Conservation (phyloP, 2,888 invertebrate genomes). For the Pristionchus entomophagus region DNA sequence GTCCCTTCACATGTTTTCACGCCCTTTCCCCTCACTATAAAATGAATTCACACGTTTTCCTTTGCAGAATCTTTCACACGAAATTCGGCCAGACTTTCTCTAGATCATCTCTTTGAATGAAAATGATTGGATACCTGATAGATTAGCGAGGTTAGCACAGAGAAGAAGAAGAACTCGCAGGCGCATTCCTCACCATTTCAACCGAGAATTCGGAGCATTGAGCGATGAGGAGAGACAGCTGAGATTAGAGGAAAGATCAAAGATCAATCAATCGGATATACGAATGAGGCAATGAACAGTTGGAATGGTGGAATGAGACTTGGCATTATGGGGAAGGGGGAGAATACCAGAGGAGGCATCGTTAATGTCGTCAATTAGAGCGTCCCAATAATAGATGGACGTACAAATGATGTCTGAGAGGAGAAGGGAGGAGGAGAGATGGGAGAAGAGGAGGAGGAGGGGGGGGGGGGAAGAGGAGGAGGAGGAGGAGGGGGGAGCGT, state of each 20-base stretch:
- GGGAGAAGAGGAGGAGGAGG: not conserved
- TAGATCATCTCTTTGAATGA: not conserved
- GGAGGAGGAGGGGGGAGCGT: not conserved
- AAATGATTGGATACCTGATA: not conserved
- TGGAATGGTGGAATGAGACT: too few relatives aligned
- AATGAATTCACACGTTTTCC: not conserved
- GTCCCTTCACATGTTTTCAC: slow-evolving; percentile 9
- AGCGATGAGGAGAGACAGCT: slow-evolving; percentile 6
- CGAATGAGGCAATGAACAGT: not conserved
- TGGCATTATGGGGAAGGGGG: too few relatives aligned
- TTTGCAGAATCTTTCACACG: not conserved
- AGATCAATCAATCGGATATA: not conserved
- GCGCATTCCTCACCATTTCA: slow-evolving; percentile 39
- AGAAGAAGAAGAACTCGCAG: slow-evolving; percentile 15
- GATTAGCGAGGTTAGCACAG: slow-evolving; percentile 22
- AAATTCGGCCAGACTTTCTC: not conserved
- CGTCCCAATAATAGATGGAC: slow-evolving; percentile 28
- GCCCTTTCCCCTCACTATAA: not conserved
- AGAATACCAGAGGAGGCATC: not conserved
- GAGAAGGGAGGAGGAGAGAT: not conserved
- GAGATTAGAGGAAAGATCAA: not conserved
- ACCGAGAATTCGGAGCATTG: not conserved
- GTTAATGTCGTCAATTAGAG: not conserved
- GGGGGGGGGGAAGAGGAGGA: not conserved
- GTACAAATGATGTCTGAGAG: slow-evolving; percentile 31